Conservation (phyloP, 2,113 vertebrate genomes). For the zebrafish (Danio rerio) region DNA sequence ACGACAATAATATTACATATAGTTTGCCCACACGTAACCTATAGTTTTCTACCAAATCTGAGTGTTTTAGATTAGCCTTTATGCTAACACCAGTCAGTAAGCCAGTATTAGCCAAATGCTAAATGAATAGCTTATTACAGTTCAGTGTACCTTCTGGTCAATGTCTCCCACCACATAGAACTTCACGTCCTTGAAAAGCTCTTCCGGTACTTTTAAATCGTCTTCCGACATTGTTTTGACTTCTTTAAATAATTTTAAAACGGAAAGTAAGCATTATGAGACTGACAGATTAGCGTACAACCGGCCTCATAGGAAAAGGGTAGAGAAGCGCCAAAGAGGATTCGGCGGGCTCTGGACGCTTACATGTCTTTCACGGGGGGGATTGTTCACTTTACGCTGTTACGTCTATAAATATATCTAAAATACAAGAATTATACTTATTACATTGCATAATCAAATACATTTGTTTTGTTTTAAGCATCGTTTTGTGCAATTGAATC, state of each 20-base stretch:
- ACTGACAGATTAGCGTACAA: conserved; percentile 44
- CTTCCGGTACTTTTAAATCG: conserved; percentile 82
- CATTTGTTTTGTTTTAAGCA: accelerated
- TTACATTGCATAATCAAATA: accelerated
- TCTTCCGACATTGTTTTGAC: conserved; percentile 77
- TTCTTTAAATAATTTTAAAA: conserved; percentile 26
- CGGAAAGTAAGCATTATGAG: conserved; percentile 39
- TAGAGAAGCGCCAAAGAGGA: conserved; percentile 71
- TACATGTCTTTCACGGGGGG: conserved; percentile 40
- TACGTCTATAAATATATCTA: not conserved
- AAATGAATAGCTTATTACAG: conserved; percentile 49
- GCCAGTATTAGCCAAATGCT: conserved; percentile 60
- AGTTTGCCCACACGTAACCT: not conserved
- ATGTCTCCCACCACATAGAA: conserved; percentile 96
- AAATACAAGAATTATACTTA: not conserved
- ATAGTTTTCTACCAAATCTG: not conserved
- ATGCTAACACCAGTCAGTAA: conserved; percentile 53
- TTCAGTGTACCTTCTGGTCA: conserved; percentile 86
- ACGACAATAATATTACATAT: not conserved
- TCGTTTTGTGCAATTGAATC: not conserved
- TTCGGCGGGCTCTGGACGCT: conserved; percentile 67
- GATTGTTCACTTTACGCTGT: accelerated
- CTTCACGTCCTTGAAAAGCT: conserved; percentile 96
- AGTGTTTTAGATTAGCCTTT: conserved; percentile 8
- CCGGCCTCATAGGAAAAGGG: conserved; percentile 12